Evolutionary conservation across 2,797 vertebrate genomes (phyloP), one percentile per base, ranked within the genome.

Genomic region (Clarias laeviceps): DNA sequence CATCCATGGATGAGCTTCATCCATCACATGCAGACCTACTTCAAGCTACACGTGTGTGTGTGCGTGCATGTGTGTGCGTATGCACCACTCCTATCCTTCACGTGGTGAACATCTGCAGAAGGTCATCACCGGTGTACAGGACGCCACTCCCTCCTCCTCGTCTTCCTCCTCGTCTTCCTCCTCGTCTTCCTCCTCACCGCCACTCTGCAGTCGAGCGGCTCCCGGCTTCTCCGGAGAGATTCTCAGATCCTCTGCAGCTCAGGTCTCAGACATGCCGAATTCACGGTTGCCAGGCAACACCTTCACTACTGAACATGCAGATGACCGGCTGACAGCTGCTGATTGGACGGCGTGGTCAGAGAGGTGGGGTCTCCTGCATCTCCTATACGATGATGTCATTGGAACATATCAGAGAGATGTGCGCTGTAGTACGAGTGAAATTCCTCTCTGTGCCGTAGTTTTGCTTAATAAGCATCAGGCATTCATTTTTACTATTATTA

Each of bases 221-320:
- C 29, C 17, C 61, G 61, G 59, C 27, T 50, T 32, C 37, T 83
- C n/a, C 14, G 2, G 18, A 32, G 70, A 1, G 59, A 65, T 22
- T 24, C 70, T 66, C 82, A 22, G 37, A 5, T 57, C 22, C 14
- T 80, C 62, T 62, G 81, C 81, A 70, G 54, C 66, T 59, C 50
- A 32, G 66, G 66, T 69, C 80, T 76, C n/a, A 95, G 94, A 94
- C 91, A 93, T 94, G 92, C 93, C 85, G 92, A 92, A 92, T 89
- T 62, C 69, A 85, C 8, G 88, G 96, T 97, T 97, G 95, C 96
- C 89, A 74, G 94, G 96, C 93, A 94, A 97, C 96, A 90, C 92
- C 92, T 92, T 93, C 93, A 94, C 94, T 94, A 95, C 95, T 91
- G 93, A 95, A 96, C 95, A 95, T 95, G 96, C 93, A 93, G 93